Percentiles rank a stretch among this genome's conserved stretches.
phyloP scores from a whole-genome alignment of 2,888 invertebrate species.

The Latrodectus hesperus region DNA sequence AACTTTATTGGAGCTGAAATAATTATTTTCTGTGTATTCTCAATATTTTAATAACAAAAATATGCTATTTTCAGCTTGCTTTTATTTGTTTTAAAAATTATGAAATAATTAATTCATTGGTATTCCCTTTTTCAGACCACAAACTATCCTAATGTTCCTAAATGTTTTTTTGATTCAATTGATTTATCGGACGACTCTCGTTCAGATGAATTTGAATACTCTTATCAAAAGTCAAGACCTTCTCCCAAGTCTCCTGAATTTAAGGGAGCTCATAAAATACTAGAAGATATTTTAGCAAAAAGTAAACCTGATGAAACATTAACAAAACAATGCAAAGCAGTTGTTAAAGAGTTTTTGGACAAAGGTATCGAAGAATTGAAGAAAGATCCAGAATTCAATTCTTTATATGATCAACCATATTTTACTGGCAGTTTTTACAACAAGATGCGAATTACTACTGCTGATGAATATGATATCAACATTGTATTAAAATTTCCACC shows the following conservation, averaged over 20 bases:
- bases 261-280: neutral
- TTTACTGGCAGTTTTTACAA: slow-evolving; percentile 7
- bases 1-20: too few species aligned
- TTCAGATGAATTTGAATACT: too few species aligned
- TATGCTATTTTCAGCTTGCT: too few species aligned
- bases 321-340: neutral
- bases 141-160: too few species aligned
- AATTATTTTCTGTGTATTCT: too few species aligned
- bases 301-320: neutral
- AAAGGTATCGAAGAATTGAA: neutral
- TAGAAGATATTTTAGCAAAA: neutral
- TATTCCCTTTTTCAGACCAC: too few species aligned
- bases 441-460: neutral
- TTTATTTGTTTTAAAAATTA: too few species aligned
- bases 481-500: neutral
- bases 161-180: too few species aligned
- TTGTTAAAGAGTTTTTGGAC: neutral
- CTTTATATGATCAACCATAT: neutral
- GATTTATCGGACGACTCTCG: too few species aligned
- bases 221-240: too few species aligned
- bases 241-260: neutral
- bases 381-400: neutral
- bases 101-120: too few species aligned
- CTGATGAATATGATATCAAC: neutral
- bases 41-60: too few species aligned